Percentiles rank a stretch among this genome's conserved stretches.
phyloP scores from a whole-genome alignment of 2,113 vertebrate genomes.

The Glareola pratincola region DNA sequence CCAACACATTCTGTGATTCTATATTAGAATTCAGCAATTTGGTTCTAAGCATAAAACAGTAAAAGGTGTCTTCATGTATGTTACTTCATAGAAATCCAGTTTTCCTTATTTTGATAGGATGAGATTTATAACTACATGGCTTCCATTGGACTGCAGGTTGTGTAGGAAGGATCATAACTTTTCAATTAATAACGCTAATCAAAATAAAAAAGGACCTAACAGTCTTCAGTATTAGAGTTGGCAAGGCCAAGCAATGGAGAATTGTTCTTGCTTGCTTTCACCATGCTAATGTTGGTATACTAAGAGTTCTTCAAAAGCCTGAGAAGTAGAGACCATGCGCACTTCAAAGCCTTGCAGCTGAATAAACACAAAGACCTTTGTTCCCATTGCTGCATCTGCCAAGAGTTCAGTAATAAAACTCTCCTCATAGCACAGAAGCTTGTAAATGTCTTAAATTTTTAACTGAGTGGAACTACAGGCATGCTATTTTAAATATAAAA shows the following conservation, averaged over 20 bases:
- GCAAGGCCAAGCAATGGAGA: neutral
- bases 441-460: neutral
- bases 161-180: neutral
- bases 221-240: neutral
- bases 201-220: neutral
- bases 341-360: conserved; percentile 51
- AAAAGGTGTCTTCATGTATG: neutral
- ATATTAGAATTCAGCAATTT: neutral
- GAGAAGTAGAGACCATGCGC: neutral
- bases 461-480: neutral
- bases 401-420: neutral
- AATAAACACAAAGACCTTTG: conserved; percentile 30
- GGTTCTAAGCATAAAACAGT: neutral
- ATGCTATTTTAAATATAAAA: neutral
- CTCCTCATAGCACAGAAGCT: neutral
- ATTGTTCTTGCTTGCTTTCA: neutral
- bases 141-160: neutral
- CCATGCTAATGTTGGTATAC: neutral
- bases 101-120: neutral
- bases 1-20: too few relatives aligned
- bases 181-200: neutral
- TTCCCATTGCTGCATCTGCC: conserved; percentile 4
- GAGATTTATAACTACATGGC: neutral
- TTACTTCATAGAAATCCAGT: neutral
- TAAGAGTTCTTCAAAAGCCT: neutral